Conservation (phyloP, 2,113 vertebrate genomes). For the Pachyramphus minor region DNA sequence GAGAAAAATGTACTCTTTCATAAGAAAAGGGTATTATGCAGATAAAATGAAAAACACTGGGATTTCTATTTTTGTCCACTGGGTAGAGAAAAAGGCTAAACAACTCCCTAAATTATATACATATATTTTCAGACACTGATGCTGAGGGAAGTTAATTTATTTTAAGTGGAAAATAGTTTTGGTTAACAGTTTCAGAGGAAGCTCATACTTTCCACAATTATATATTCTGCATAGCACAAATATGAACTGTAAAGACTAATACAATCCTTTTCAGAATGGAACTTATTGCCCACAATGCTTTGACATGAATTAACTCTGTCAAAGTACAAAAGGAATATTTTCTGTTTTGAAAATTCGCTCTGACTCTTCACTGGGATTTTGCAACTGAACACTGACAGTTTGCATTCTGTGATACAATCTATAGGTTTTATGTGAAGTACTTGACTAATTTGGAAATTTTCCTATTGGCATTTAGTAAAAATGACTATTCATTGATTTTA, state of each 20-base stretch:
- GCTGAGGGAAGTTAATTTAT: not conserved
- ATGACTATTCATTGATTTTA: not conserved
- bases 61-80: not conserved
- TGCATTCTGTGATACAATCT: not conserved
- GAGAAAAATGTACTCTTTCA: not conserved
- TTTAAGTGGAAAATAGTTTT: not conserved
- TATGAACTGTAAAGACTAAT: not conserved
- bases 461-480: not conserved
- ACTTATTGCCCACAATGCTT: not conserved
- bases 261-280: not conserved
- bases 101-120: not conserved
- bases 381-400: not conserved
- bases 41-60: not conserved
- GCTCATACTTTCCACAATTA: not conserved
- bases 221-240: not conserved
- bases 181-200: not conserved
- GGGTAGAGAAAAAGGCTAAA: not conserved
- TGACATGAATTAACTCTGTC: not conserved
- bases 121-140: not conserved
- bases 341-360: not conserved
- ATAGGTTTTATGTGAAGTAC: not conserved
- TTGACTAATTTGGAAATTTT: not conserved
- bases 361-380: not conserved
- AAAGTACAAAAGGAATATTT: not conserved
- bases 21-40: not conserved